Evolutionary conservation across 2,113 vertebrate species (phyloP), one percentile per base, ranked within the genome.

Genomic region (Pedionomus torquatus): DNA sequence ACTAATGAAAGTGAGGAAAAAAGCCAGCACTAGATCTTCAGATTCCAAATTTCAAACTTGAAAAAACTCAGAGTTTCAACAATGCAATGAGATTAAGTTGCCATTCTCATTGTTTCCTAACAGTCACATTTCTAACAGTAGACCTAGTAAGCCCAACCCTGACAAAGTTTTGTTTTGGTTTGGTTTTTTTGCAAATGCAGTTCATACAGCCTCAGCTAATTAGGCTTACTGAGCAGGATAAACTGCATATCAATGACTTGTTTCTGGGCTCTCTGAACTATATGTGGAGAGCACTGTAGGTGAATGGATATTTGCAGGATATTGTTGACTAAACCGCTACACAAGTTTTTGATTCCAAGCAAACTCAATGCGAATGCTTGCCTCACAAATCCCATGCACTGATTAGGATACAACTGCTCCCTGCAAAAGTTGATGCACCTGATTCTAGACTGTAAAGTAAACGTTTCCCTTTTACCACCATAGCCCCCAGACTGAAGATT

Each of bases 151-250:
- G 52, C 52, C 77, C 31, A 66, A 78, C 75, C 25, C 31, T 69
- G 12, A 57, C 49, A 31, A 44, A 48, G 9, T 33, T 65, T n/a
- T 77, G n/a, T n/a, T n/a, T n/a, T n/a, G n/a, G n/a, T n/a, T 89
- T 43, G 41, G 41, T 43, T 44, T 44, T 44, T 44, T 18, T 17
- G 44, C 61, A 84, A 88, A 63, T 31, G 19, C 55, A 80, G 66
- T 96, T 93, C 64, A 91, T 25, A 76, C 26, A 96, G 77, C 63
- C 30, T 87, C 35, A 31, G 49, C 95, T 70, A 91, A 88, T 94
- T 63, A 66, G 52, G 65, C 88, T 66, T 74, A 24, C 63, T 79
- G 65, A 94, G 43, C 49, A 55, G 28, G 5, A 84, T 28, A 91
- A 88, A 91, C 57, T 35, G 46, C 44, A 6, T 77, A 63, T 94